Percentiles rank a stretch among this genome's conserved stretches.
Conservation (phyloP, 2,888 invertebrate species). For the Trachelus tabidus region DNA sequence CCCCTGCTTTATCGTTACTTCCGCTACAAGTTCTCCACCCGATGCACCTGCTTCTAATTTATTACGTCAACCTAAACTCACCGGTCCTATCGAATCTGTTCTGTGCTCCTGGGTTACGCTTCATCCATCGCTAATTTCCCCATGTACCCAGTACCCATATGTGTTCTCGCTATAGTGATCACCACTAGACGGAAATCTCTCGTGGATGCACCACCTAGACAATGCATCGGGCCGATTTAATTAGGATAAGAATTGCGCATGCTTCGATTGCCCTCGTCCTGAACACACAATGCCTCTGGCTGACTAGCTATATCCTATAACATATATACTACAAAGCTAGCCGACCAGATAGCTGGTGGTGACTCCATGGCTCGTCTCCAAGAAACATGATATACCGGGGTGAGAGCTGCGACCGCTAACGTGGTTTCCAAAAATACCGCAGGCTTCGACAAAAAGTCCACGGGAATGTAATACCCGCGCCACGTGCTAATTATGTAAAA, state of each 20-base stretch:
- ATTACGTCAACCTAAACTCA: not conserved
- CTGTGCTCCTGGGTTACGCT: not conserved
- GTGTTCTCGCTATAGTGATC: not conserved
- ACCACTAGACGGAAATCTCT: not conserved
- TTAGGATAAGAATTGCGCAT: constrained; percentile 60
- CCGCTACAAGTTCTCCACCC: not conserved
- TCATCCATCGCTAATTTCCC: not conserved
- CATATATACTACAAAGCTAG: not conserved
- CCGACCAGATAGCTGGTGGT: constrained; percentile 23
- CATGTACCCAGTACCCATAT: not conserved
- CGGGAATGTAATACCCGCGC: constrained; percentile 41
- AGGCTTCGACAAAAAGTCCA: constrained; percentile 56
- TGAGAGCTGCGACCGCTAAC: constrained; percentile 46
- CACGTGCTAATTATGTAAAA: constrained; percentile 66
- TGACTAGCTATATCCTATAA: not conserved
- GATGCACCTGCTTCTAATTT: not conserved
- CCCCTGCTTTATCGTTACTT: not conserved
- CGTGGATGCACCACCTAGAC: constrained; percentile 27
- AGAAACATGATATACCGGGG: constrained; percentile 63
- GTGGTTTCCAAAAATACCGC: constrained; percentile 64
- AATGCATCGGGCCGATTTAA: constrained; percentile 53
- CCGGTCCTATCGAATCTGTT: not conserved
- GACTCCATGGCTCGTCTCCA: constrained; percentile 57
- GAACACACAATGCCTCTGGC: constrained; percentile 34
- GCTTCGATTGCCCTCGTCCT: constrained; percentile 31